Conservation (phyloP, 2,113 vertebrate species). For the Zapornia atra region DNA sequence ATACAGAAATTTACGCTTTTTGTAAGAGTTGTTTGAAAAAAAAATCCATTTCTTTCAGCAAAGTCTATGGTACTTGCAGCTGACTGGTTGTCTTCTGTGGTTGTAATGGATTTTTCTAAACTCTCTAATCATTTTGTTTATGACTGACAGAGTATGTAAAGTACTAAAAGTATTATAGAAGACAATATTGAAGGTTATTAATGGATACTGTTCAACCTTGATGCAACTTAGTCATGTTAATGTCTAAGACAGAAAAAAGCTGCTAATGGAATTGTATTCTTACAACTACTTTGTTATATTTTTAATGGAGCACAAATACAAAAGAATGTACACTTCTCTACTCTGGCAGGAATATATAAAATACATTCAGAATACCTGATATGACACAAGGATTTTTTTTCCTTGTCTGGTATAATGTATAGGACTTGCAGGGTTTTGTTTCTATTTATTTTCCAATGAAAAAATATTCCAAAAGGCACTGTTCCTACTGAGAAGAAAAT, state of each 20-base stretch:
- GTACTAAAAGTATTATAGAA: background rate
- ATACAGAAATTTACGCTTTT: background rate
- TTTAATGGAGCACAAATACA: conserved; percentile 21
- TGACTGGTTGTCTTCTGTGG: background rate
- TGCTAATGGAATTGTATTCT: background rate
- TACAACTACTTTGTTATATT: conserved; percentile 8
- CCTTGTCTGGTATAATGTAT: background rate
- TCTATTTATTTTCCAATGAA: conserved; percentile 4
- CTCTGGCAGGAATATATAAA: background rate
- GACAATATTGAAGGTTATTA: background rate
- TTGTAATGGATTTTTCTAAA: background rate
- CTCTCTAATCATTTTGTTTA: background rate
- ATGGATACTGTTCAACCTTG: background rate
- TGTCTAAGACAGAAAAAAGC: background rate
- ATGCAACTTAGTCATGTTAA: background rate
- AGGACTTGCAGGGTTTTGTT: background rate
- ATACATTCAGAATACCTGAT: background rate
- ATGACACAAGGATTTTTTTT: background rate
- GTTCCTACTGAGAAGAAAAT: background rate
- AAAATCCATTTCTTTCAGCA: background rate
- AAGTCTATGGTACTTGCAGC: background rate
- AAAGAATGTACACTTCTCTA: background rate
- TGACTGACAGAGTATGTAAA: background rate
- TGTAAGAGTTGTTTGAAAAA: background rate
- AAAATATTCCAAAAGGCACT: background rate